phyloP scores from a whole-genome alignment of 2,797 vertebrate genomes.

The Antennarius maculatus region DNA sequence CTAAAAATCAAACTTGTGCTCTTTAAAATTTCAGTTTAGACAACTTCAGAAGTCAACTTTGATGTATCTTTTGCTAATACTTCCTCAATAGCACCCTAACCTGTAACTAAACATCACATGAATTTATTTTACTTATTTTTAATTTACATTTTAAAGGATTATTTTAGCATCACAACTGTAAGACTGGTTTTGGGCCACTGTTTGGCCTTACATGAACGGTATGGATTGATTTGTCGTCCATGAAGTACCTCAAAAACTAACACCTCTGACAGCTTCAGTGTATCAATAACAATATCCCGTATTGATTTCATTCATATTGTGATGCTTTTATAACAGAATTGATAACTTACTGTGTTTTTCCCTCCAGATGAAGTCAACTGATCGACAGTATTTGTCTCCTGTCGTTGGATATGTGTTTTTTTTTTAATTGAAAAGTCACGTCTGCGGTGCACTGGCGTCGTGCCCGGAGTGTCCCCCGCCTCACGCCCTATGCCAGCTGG shows the following conservation, averaged over 20 bases:
- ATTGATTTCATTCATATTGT: background rate
- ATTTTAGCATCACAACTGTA: background rate
- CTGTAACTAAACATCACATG: background rate
- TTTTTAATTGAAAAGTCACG: slow-evolving; percentile 75
- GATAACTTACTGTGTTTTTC: background rate
- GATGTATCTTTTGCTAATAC: background rate
- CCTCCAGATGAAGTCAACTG: background rate
- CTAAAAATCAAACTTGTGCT: too few species aligned
- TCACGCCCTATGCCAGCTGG: too few species aligned
- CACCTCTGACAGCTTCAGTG: background rate
- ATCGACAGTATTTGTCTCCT: background rate
- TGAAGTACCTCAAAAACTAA: background rate
- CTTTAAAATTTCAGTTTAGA: background rate
- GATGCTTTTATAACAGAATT: background rate
- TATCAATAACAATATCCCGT: background rate
- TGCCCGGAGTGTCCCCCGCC: too few species aligned
- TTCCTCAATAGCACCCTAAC: background rate
- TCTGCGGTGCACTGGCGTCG: too few species aligned
- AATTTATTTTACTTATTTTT: too few species aligned
- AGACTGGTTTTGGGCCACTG: too few species aligned
- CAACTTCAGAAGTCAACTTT: background rate
- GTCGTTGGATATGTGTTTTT: slow-evolving; percentile 30
- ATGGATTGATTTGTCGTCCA: background rate
- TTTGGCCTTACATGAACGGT: background rate
- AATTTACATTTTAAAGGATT: background rate